phyloP scores from a whole-genome alignment of 2,797 vertebrate genomes.

The Spinus olivaceus region DNA sequence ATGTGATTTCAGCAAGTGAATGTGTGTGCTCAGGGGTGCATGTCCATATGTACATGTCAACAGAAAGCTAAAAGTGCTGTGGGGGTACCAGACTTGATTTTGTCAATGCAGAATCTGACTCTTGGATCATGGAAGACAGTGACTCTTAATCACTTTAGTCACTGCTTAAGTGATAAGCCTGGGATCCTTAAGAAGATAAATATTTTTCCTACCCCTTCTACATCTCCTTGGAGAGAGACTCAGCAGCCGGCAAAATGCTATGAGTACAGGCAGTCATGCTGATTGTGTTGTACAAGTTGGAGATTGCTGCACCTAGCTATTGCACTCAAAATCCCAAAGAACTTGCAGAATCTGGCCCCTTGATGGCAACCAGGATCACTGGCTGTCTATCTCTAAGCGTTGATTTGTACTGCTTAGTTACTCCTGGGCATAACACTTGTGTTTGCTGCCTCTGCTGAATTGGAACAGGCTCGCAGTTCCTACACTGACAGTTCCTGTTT shows the following conservation, averaged over 20 bases:
- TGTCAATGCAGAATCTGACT: neutral
- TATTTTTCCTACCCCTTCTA: neutral
- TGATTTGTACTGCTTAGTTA: neutral
- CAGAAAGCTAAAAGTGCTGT: neutral
- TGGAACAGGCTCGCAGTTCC: neutral
- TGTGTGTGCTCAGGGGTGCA: neutral
- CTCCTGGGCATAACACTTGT: neutral
- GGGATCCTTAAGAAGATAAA: neutral
- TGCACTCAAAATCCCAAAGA: neutral
- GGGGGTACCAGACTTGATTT: neutral
- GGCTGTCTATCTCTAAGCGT: neutral
- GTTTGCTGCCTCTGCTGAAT: neutral
- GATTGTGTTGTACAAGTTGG: neutral
- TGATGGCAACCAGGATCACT: neutral
- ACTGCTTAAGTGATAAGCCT: neutral
- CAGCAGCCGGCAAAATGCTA: neutral
- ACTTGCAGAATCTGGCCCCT: neutral
- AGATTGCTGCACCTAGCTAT: neutral
- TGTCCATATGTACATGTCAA: rapidly evolving
- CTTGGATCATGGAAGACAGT: neutral
- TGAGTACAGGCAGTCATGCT: neutral
- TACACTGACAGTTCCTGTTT: neutral
- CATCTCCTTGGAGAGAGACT: neutral
- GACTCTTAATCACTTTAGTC: neutral
- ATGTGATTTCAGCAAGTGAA: neutral